Base-by-base conservation (phyloP, 2,888 invertebrate genomes). In the Teleogryllus oceanicus region DNA sequence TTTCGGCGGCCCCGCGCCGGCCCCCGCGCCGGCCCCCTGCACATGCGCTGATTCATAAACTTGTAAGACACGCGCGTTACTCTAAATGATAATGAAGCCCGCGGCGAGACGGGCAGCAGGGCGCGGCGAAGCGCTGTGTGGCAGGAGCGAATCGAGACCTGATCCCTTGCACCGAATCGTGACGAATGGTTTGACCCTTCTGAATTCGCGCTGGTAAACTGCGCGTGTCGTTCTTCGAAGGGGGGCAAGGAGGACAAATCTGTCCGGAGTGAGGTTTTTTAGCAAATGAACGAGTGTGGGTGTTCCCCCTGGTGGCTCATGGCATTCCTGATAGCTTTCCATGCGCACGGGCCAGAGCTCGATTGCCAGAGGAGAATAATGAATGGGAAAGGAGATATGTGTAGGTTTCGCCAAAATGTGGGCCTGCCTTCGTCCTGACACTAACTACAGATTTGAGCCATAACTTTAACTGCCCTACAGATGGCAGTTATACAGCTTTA, bases 11-110 rank as follows among this genome's bases (percentile, higher is more conserved):
- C 37, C 21, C 21, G n/a, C n/a, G 24, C 24, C 24, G 24, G 2
- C 62, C 62, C 62, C 5, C 62, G 62, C 12, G 12, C 18, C 3
- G 5, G 16, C 16, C 62, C 18, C n/a, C 62, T 62, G n/a, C 13
- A 11, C 16, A 13, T 1, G 62, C 16, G 62, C 62, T 62, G 62
- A 62, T 62, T 62, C 62, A 62, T 62, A 62, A 62, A 62, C 62
- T 62, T 62, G 62, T 62, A 62, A 62, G 62, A 62, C 62, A 62
- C 12, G n/a, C 62, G 62, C 62, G 62, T 62, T 62, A 62, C 62
- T 62, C 62, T 62, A 62, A 62, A 62, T 62, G 62, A 18, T 16
- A 62, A 62, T 62, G 62, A 62, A n/a, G n/a, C 13, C n/a, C 62
- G 13, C 16, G 13, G 13, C 62, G 62, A 62, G 62, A 62, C 13